Conservation (phyloP, 92 coral and sea anemone species). For the Paramuricea clavata region DNA sequence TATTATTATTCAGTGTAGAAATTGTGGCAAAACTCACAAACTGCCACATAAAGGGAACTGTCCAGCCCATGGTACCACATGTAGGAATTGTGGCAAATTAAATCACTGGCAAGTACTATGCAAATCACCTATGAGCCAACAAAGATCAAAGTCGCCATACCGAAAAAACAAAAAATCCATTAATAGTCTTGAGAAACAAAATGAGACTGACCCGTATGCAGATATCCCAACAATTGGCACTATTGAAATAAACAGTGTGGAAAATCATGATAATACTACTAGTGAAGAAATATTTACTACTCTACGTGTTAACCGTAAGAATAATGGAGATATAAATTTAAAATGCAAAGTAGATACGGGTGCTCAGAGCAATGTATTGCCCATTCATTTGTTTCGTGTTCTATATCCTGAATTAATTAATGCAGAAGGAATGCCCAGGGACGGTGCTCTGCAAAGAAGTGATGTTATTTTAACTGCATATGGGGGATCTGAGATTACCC, state of each 20-base stretch:
- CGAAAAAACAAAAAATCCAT: not conserved
- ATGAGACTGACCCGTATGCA: not conserved
- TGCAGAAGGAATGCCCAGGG: slow-evolving; percentile 43
- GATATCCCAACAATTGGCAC: slow-evolving; percentile 25
- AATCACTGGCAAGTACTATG: slow-evolving; percentile 55
- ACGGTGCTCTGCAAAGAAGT: slow-evolving; percentile 51
- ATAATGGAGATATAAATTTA: too few relatives aligned
- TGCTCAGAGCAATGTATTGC: slow-evolving; percentile 64
- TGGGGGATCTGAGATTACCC: slow-evolving; percentile 43
- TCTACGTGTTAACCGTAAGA: not conserved
- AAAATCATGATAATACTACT: not conserved
- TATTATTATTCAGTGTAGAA: not conserved
- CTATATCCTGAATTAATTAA: slow-evolving; percentile 39
- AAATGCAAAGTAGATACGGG: slow-evolving; percentile 56
- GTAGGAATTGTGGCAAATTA: slow-evolving; percentile 38
- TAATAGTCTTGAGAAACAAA: not conserved
- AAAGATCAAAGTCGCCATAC: not conserved
- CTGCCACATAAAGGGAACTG: slow-evolving; percentile 28
- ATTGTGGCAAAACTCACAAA: slow-evolving; percentile 13
- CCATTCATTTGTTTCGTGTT: slow-evolving; percentile 53
- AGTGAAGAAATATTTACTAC: slow-evolving; percentile 33
- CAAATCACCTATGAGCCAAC: slow-evolving; percentile 10
- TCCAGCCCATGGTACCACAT: slow-evolving; percentile 41
- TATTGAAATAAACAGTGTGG: slow-evolving; percentile 5
- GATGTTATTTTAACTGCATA: slow-evolving; percentile 52